Evolutionary conservation across 2,888 invertebrate genomes (phyloP).

Genomic region (Pecten maximus): DNA sequence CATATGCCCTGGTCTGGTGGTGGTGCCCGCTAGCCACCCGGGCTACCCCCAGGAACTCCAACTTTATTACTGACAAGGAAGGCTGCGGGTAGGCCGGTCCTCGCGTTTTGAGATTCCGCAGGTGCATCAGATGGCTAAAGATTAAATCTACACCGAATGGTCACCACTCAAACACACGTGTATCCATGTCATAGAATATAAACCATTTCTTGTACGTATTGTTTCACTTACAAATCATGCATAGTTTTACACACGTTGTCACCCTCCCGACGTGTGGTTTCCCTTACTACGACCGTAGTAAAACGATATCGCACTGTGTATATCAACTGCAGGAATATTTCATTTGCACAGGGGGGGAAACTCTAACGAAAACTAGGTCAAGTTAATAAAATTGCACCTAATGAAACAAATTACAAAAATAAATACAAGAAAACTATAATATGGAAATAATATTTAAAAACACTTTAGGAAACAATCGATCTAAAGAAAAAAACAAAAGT

Average conservation of each 20-base stretch:
- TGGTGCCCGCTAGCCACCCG: conserved; percentile 26
- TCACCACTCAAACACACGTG: not conserved
- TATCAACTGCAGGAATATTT: conserved; percentile 38
- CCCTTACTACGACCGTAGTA: conserved; percentile 36
- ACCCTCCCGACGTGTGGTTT: conserved; percentile 1
- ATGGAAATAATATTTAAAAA: not conserved
- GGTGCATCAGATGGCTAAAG: conserved; percentile 28
- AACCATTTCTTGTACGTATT: not conserved
- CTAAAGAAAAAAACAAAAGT: not conserved
- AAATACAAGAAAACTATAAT: not conserved
- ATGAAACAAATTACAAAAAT: not conserved
- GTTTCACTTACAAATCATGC: conserved; percentile 10
- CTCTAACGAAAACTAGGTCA: conserved; percentile 42
- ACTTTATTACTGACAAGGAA: not conserved
- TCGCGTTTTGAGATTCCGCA: conserved; percentile 33
- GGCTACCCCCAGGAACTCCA: conserved; percentile 17
- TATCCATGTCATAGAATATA: conserved; percentile 7
- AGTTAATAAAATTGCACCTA: not conserved
- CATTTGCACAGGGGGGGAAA: not conserved
- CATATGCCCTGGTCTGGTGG: conserved; percentile 43
- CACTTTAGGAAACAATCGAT: not conserved
- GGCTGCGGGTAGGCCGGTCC: conserved; percentile 36
- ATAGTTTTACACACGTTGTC: conserved; percentile 27
- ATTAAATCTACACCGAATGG: conserved; percentile 6
- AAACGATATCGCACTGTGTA: conserved; percentile 31